Evolutionary conservation across 92 coral and sea anemone species (phyloP).

Genomic region (Porites evermanni): DNA sequence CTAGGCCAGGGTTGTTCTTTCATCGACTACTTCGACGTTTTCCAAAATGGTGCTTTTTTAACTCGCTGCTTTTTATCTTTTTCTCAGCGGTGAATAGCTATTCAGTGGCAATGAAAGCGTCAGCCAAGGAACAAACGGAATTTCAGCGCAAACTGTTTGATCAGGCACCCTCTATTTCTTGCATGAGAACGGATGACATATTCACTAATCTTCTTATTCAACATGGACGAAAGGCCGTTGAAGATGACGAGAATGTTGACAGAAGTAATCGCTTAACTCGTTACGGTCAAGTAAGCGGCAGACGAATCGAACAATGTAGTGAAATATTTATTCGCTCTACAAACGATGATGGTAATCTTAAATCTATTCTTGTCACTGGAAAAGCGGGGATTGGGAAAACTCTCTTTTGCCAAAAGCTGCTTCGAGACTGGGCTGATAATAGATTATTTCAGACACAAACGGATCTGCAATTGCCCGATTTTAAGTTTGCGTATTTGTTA

Average conservation of each 20-base stretch:
- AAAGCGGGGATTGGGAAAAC: conserved; percentile 71
- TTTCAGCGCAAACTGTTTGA: conserved; percentile 31
- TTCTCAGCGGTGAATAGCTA: neutral
- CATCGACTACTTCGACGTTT: neutral
- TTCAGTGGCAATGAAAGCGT: conserved; percentile 14
- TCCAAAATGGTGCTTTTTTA: neutral
- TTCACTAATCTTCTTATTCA: conserved; percentile 60
- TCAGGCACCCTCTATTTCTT: neutral
- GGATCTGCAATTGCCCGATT: neutral
- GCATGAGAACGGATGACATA: conserved; percentile 32
- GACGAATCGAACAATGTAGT: conserved; percentile 26
- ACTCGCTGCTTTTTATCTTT: neutral
- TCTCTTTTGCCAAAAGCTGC: conserved; percentile 45
- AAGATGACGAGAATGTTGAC: neutral
- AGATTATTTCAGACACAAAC: conserved; percentile 1
- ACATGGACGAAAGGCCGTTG: conserved; percentile 21
- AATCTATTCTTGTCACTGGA: conserved; percentile 57
- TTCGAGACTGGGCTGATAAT: conserved; percentile 64
- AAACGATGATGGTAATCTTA: conserved; percentile 22
- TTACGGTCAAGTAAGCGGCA: conserved; percentile 9
- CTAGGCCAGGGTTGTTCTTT: too few species aligned
- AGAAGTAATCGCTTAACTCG: conserved; percentile 9
- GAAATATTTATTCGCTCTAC: conserved; percentile 13
- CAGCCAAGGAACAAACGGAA: conserved; percentile 20
- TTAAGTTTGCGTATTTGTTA: conserved; percentile 47